phyloP scores from a whole-genome alignment of 2,888 invertebrate genomes.

The Mythimna impura region DNA sequence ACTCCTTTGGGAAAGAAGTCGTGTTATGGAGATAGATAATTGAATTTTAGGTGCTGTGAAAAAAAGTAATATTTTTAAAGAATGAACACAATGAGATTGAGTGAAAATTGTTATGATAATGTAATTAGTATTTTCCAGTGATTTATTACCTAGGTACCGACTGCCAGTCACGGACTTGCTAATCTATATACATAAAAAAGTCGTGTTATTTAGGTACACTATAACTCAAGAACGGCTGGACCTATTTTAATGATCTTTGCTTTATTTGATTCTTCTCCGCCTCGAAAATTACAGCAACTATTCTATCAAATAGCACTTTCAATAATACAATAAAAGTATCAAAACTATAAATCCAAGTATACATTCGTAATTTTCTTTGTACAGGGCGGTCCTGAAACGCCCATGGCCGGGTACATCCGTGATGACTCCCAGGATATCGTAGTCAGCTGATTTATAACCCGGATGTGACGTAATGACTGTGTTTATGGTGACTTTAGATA shows the following conservation, averaged over 20 bases:
- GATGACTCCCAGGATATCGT: conserved; percentile 68
- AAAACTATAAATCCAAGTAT: conserved; percentile 65
- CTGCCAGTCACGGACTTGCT: too few species aligned
- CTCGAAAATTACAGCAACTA: too few species aligned
- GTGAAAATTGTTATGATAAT: too few species aligned
- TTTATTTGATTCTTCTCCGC: too few species aligned
- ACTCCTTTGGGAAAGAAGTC: conserved; percentile 28
- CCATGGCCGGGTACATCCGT: conserved; percentile 73
- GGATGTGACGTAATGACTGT: conserved; percentile 58
- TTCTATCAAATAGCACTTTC: too few species aligned
- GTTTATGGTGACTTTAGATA: conserved; percentile 40
- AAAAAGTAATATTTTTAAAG: background rate
- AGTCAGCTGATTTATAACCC: conserved; percentile 64
- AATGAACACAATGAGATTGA: too few species aligned
- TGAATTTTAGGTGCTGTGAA: conserved; percentile 23
- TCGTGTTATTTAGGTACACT: too few species aligned
- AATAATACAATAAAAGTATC: conserved; percentile 65
- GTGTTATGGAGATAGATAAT: conserved; percentile 24
- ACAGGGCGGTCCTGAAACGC: conserved; percentile 77
- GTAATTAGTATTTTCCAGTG: too few species aligned
- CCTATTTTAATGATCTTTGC: too few species aligned
- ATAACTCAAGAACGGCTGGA: too few species aligned
- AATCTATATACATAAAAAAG: too few species aligned
- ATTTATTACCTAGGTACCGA: too few species aligned
- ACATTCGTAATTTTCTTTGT: conserved; percentile 71